Evolutionary conservation across 2,113 vertebrate species (phyloP).

Genomic region (Toxotes jaculatrix): DNA sequence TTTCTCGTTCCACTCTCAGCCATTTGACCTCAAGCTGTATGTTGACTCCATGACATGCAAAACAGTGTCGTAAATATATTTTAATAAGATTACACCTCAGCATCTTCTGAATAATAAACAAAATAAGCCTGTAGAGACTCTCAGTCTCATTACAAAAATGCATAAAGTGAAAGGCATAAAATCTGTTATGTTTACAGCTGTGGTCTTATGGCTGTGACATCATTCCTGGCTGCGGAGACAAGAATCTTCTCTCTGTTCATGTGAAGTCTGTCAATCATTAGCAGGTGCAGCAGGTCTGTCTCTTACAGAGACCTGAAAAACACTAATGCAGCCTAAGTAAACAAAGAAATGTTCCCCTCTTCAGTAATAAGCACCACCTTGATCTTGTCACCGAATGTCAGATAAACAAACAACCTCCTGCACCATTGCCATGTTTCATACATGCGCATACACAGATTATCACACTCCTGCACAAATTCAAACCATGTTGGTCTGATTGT

Average conservation of each 20-base stretch:
- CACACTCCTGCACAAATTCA: neutral
- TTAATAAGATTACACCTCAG: slow-evolving; percentile 44
- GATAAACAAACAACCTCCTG: slow-evolving; percentile 1
- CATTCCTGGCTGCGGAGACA: neutral
- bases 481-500: no score
- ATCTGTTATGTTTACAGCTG: slow-evolving; percentile 18
- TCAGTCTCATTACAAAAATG: slow-evolving; percentile 7
- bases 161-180: slow-evolving; percentile 21
- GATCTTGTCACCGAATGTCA: neutral
- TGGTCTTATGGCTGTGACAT: slow-evolving; percentile 20
- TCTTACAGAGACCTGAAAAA: neutral
- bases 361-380: neutral
- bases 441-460: neutral
- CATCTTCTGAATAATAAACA: slow-evolving; percentile 6
- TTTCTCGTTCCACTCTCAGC: slow-evolving; percentile 37
- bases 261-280: slow-evolving; percentile 16
- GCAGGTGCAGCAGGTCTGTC: slow-evolving; percentile 49
- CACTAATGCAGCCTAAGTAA: slow-evolving; percentile 29
- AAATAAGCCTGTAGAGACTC: slow-evolving; percentile 4
- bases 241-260: neutral
- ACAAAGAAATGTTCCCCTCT: slow-evolving; percentile 7
- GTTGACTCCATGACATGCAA: slow-evolving; percentile 41
- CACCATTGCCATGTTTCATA: neutral
- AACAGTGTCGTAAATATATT: slow-evolving; percentile 36
- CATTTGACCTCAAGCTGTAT: slow-evolving; percentile 40